These are phyloP conservation scores for Polyommatus icarus DNA, from an alignment of 2,888 invertebrate species.

Conservation along the genomic window DNA sequence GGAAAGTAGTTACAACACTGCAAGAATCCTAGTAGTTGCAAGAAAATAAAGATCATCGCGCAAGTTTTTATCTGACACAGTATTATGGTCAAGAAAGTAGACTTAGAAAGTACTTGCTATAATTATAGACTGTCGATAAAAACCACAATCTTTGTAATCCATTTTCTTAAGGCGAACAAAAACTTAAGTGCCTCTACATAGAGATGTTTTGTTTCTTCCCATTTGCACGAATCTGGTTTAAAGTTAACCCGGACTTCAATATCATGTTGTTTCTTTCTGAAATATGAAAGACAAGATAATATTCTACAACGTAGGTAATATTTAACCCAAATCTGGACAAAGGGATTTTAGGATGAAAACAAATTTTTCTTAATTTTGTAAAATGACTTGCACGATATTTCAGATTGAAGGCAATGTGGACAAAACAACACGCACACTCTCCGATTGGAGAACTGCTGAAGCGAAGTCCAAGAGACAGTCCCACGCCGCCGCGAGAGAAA, in stretches of 20 bases:
- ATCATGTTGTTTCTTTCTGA: no score
- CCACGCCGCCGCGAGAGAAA: constrained; percentile 92
- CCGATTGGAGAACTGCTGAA: constrained; percentile 93
- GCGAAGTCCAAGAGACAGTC: constrained; percentile 94
- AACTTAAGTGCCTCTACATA: not conserved
- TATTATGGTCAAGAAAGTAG: constrained; percentile 20
- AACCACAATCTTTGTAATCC: constrained; percentile 2
- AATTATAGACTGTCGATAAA: constrained; percentile 12
- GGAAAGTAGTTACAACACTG: constrained; percentile 6
- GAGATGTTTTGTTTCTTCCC: not conserved
- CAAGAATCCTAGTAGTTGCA: not conserved
- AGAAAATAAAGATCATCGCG: constrained; percentile 16
- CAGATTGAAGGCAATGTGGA: constrained; percentile 90
- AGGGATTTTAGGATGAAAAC: not conserved
- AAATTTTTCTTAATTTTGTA: not conserved
- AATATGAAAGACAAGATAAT: no score
- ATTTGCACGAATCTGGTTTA: not conserved
- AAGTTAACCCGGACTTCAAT: no score
- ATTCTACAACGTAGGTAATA: no score
- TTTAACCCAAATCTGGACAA: no score
- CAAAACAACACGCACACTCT: constrained; percentile 88
- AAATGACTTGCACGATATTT: constrained; percentile 25
- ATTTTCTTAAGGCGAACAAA: constrained; percentile 13
- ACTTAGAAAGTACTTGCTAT: constrained; percentile 11
- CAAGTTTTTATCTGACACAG: constrained; percentile 4